phyloP scores from a whole-genome alignment of 2,113 vertebrate genomes.

The Bombycilla garrulus region DNA sequence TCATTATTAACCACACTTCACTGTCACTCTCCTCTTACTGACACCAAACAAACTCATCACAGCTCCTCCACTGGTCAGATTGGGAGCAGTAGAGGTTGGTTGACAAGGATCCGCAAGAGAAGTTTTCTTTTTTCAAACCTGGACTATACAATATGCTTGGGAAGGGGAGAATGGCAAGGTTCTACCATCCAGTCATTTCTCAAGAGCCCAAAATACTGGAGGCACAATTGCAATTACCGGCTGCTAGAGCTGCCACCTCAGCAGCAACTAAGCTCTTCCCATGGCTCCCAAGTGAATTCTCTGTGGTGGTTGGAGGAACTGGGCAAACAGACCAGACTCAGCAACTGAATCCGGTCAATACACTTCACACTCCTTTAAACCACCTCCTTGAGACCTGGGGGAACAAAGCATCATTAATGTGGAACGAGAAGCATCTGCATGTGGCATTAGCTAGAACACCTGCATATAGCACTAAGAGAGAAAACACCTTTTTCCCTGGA shows the following conservation, averaged over 20 bases:
- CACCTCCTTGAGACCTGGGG: not conserved
- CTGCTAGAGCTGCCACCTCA: not conserved
- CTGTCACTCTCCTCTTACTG: not conserved
- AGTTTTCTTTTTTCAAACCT: not conserved
- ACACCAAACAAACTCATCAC: not conserved
- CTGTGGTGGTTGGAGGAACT: not conserved
- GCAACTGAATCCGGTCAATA: not conserved
- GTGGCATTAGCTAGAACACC: not conserved
- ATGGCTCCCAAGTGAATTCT: not conserved
- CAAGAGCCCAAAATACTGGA: not conserved
- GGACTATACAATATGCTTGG: not conserved
- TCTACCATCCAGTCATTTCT: not conserved
- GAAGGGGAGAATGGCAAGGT: not conserved
- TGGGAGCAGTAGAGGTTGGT: not conserved
- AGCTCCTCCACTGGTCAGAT: not conserved
- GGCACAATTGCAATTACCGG: not conserved
- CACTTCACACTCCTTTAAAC: not conserved
- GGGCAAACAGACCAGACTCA: not conserved
- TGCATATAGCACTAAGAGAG: not conserved
- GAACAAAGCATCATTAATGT: not conserved
- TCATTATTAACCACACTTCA: not conserved
- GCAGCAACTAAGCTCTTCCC: not conserved
- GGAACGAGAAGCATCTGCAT: not conserved
- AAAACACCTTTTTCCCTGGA: slow-evolving; percentile 5
- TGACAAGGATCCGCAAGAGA: not conserved